A percentile compares a stretch with the other conserved stretches of the same genome.
Evolutionary conservation across 1,140 invertebrate species (phyloP).

Genomic region (Ectropis grisescens): DNA sequence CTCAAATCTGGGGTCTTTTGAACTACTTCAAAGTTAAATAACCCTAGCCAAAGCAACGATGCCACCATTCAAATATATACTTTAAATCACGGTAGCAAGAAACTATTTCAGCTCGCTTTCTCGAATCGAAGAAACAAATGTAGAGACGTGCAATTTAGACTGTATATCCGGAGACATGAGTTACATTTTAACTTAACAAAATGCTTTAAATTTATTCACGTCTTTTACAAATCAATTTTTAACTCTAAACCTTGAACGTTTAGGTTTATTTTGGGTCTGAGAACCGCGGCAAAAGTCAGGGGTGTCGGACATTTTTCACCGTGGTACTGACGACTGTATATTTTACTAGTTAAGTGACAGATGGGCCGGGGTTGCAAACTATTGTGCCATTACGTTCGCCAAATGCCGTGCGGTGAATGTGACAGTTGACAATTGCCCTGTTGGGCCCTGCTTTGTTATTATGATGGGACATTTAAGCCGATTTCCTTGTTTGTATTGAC

Average conservation of each 20-base stretch:
- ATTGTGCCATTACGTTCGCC: constrained; percentile 63
- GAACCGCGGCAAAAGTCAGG: constrained; percentile 23
- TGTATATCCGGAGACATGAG: constrained; percentile 67
- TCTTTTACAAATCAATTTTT: constrained; percentile 35
- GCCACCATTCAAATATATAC: constrained; percentile 15
- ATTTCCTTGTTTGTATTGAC: neutral
- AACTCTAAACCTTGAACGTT: constrained; percentile 12
- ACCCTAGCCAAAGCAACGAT: constrained; percentile 30
- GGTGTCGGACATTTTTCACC: constrained; percentile 62
- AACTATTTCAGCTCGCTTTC: too few species aligned
- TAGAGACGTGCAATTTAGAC: constrained; percentile 63
- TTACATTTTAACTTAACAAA: constrained; percentile 69
- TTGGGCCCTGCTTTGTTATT: constrained; percentile 29
- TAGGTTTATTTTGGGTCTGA: too few species aligned
- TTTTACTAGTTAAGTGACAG: constrained; percentile 69
- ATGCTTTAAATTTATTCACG: constrained; percentile 66
- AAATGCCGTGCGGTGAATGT: constrained; percentile 47
- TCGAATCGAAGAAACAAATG: constrained; percentile 56
- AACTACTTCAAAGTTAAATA: constrained; percentile 68
- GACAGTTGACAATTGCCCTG: constrained; percentile 58
- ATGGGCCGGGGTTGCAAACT: constrained; percentile 61
- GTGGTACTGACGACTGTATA: constrained; percentile 62
- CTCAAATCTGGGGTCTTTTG: constrained; percentile 62
- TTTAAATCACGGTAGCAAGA: constrained; percentile 8
- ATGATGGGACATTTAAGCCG: too few species aligned